Evolutionary conservation across 1,140 invertebrate genomes (phyloP).

Genomic region (Aricia agestis): DNA sequence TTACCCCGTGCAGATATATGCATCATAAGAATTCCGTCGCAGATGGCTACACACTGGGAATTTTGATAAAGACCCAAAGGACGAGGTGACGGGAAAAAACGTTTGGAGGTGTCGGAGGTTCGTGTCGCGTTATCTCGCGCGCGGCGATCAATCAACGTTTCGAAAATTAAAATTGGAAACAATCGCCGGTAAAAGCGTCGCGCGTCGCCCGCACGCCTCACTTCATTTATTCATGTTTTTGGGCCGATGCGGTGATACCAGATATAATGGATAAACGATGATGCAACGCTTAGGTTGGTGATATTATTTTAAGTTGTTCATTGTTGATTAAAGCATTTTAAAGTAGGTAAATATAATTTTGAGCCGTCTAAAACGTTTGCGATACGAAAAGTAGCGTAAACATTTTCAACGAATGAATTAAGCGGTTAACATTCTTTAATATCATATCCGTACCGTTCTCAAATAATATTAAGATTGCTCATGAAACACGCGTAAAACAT

Average conservation of each 20-base stretch:
- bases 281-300: background rate
- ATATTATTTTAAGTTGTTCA: background rate
- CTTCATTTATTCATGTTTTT: conserved; percentile 12
- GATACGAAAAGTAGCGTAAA: too few species aligned
- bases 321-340: too few species aligned
- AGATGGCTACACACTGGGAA: conserved; percentile 38
- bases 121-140: conserved; percentile 54
- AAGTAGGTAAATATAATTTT: too few species aligned
- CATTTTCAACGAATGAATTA: background rate
- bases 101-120: conserved; percentile 44
- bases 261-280: conserved; percentile 1
- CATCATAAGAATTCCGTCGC: conserved; percentile 21
- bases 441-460: background rate
- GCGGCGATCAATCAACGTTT: conserved; percentile 56
- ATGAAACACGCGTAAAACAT: conserved; percentile 12
- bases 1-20: conserved; percentile 2
- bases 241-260: conserved; percentile 7
- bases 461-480: conserved; percentile 13
- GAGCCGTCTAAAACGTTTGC: too few species aligned
- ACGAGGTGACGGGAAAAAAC: conserved; percentile 19
- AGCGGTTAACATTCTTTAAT: conserved; percentile 11
- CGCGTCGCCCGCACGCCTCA: conserved; percentile 25
- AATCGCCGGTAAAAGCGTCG: conserved; percentile 39
- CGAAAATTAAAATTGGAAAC: conserved; percentile 59
- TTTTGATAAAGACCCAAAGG: conserved; percentile 43